Conservation (phyloP, 1,140 invertebrate genomes). For the Drosophila pseudoananassae region DNA sequence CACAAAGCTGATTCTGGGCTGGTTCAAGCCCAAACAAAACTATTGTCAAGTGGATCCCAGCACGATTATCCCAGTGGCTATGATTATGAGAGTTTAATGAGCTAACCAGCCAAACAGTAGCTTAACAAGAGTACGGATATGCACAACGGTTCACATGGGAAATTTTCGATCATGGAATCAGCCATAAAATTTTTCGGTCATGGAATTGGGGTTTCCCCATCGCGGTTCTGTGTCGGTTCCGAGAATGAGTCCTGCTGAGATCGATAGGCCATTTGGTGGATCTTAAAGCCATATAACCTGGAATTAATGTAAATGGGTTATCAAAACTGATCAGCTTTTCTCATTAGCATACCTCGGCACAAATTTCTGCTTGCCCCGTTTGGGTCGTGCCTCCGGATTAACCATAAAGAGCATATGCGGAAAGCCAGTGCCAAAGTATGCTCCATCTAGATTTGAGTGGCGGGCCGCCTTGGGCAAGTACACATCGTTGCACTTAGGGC, state of each 20-base stretch:
- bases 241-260: neutral
- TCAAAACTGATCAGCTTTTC: neutral
- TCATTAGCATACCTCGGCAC: slow-evolving; percentile 90
- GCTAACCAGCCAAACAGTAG: neutral
- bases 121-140: slow-evolving; percentile 5
- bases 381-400: slow-evolving; percentile 99
- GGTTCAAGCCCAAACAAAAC: slow-evolving; percentile 44
- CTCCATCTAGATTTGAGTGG: slow-evolving; percentile 99
- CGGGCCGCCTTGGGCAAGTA: slow-evolving; percentile 99
- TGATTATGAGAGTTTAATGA: slow-evolving; percentile 46
- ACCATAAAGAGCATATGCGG: slow-evolving; percentile 99
- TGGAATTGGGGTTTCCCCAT: slow-evolving; percentile 7
- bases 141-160: slow-evolving; percentile 14
- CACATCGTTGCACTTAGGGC: slow-evolving; percentile 99
- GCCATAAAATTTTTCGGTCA: neutral
- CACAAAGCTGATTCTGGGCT: slow-evolving; percentile 38
- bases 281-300: slow-evolving; percentile 66
- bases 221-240: slow-evolving; percentile 9
- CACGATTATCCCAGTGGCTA: slow-evolving; percentile 46
- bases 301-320: neutral
- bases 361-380: slow-evolving; percentile 97
- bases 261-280: slow-evolving; percentile 49
- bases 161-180: slow-evolving; percentile 24
- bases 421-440: slow-evolving; percentile 99
- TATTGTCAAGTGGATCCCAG: slow-evolving; percentile 28